Evolutionary conservation across 2,797 vertebrate species (phyloP), one percentile per base, ranked within the genome.

Genomic region (Melanotaenia trifasciata): DNA sequence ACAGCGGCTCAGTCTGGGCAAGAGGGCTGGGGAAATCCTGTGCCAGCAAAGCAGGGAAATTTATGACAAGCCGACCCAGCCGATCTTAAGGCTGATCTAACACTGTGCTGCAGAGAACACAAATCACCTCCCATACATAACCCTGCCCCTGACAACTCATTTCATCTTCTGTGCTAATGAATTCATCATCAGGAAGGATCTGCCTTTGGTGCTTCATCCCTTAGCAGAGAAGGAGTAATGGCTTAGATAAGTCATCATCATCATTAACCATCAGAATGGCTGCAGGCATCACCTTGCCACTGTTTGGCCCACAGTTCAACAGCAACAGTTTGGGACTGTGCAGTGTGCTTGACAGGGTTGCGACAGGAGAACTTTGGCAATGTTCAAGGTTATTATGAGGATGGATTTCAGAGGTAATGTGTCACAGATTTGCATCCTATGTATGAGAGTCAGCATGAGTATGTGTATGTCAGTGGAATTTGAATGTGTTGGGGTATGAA

Each of bases 121-220:
- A 91, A 89, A 92, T 92, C 87, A 91, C 76, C 81, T 76, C 72
- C 79, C 80, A 79, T 89, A 84, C 84, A 86, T 87, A 90, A 90
- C 86, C 84, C 76, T 64, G 76, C 62, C 54, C 73, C 80, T 87
- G 89, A 91, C 88, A 94, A 88, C 88, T 90, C 80, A 90, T 92
- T 91, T 90, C 87, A 92, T 93, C 89, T 87, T 83, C 85, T 69
- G 74, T 78, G 58, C 80, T 90, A 91, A 93, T 89, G 83, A 91
- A 92, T 93, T 85, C 86, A 90, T 93, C 89, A 91, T 80, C 65
- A 70, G 82, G 77, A 86, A 79, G 72, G 64, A 81, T 85, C 75
- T 84, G 86, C 84, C 87, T 86, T 76, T 68, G 66, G 88, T 83
- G 85, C 76, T 76, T 64, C 66, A 54, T 76, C 73, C 62, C 67